These are phyloP conservation scores for Diplazon laetatorius DNA, from an alignment of 2,888 invertebrate species.

Conservation along the genomic window DNA sequence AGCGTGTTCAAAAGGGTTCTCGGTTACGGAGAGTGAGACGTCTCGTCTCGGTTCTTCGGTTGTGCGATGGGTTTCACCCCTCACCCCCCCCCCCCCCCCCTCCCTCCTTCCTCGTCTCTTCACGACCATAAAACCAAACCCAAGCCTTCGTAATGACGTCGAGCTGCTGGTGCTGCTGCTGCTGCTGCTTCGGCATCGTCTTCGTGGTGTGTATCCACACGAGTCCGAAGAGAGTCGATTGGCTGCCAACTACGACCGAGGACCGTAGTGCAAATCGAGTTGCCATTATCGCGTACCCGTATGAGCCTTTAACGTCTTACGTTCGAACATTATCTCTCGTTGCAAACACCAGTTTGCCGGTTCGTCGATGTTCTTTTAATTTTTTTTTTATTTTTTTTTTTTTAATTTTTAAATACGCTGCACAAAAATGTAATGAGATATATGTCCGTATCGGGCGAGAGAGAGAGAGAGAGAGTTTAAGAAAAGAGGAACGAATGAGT, in stretches of 20 bases:
- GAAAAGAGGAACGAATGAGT: conserved; percentile 30
- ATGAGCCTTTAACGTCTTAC: conserved; percentile 34
- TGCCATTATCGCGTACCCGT: conserved; percentile 71
- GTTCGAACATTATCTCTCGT: conserved; percentile 24
- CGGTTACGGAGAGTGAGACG: conserved; percentile 72
- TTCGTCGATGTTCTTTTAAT: too few species aligned
- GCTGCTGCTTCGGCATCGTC: conserved; percentile 75
- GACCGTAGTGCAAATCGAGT: conserved; percentile 72
- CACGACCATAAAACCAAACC: conserved; percentile 78
- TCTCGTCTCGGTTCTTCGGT: conserved; percentile 70
- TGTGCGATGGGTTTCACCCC: conserved; percentile 48
- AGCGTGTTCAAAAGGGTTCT: conserved; percentile 23
- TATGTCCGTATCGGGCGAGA: conserved; percentile 35
- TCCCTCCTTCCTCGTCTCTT: conserved; percentile 60
- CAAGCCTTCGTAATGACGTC: conserved; percentile 77
- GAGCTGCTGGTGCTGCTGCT: conserved; percentile 75
- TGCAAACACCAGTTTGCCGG: conserved; percentile 24
- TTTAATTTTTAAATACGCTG: conserved; percentile 41
- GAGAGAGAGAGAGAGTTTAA: conserved; percentile 27
- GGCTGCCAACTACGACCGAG: conserved; percentile 65
- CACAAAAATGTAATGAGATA: conserved; percentile 55
- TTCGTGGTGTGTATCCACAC: conserved; percentile 47
- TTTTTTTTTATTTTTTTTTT: conserved; percentile 50
- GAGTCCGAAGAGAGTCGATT: conserved; percentile 56
- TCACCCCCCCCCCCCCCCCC: too few species aligned